A percentile compares a stretch with the other conserved stretches of the same genome.
These are phyloP conservation scores for Falco berigora DNA, from an alignment of 2,797 vertebrate genomes.

Conservation along the genomic window DNA sequence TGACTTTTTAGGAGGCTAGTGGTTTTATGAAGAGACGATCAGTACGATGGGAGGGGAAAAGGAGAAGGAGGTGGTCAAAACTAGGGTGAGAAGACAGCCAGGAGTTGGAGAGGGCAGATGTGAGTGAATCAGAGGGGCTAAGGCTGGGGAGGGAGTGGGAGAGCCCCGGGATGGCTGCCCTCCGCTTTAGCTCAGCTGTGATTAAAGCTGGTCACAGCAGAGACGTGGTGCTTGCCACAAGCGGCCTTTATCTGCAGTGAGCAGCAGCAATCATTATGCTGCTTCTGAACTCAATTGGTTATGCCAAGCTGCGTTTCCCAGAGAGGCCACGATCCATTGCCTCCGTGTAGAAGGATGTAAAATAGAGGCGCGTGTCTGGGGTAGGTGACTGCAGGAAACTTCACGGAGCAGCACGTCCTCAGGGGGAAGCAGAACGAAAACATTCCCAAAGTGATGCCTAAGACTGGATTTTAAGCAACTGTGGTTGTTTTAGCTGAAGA, in stretches of 20 bases:
- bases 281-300: neutral
- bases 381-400: neutral
- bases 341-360: fast-evolving
- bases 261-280: neutral
- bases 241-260: constrained; percentile 18
- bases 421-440: neutral
- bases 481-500: neutral
- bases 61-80: neutral
- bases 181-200: neutral
- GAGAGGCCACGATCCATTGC: fast-evolving
- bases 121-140: fast-evolving
- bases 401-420: neutral
- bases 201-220: neutral
- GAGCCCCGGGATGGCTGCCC: fast-evolving
- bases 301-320: neutral
- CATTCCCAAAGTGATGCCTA: neutral
- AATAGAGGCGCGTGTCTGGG: fast-evolving
- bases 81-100: neutral
- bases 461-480: neutral
- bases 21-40: neutral
- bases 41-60: neutral
- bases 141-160: neutral
- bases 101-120: neutral
- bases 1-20: neutral
- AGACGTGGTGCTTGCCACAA: neutral